Conservation (phyloP, 2,113 vertebrate species). For the Quiscalus mexicanus region DNA sequence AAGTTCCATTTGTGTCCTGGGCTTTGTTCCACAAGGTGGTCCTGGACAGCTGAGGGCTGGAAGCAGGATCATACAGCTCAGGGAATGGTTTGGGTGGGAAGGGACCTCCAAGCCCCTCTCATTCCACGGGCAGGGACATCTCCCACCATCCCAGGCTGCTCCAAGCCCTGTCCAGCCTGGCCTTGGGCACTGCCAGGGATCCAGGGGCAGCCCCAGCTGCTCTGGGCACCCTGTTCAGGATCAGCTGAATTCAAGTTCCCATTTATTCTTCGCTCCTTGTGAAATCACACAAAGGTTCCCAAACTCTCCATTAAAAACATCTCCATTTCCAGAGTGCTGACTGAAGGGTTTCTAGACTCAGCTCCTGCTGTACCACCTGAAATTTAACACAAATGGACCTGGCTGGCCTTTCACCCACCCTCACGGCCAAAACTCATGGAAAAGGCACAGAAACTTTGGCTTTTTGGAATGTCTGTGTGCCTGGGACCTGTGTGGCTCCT, state of each 20-base stretch:
- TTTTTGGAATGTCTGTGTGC: rapidly evolving
- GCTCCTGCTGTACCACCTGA: rapidly evolving
- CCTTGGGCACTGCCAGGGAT: neutral
- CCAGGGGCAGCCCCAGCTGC: neutral
- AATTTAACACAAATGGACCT: rapidly evolving
- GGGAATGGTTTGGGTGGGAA: neutral
- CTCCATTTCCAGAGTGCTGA: neutral
- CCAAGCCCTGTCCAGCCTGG: neutral
- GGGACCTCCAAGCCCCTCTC: too few relatives aligned
- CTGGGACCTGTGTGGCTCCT: neutral
- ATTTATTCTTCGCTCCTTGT: neutral
- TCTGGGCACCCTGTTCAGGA: neutral
- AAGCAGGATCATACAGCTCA: rapidly evolving
- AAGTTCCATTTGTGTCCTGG: too few relatives aligned
- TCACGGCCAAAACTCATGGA: rapidly evolving
- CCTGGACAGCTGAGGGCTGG: neutral
- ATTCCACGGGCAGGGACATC: neutral
- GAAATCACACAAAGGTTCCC: neutral
- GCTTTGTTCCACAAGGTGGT: rapidly evolving
- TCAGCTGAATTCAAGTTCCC: neutral
- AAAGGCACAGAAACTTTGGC: neutral
- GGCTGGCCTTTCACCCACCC: neutral
- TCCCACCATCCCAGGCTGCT: rapidly evolving
- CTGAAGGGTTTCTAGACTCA: neutral
- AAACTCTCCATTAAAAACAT: neutral